Evolutionary conservation across 2,888 invertebrate genomes (phyloP).

Genomic region (Melipona beecheii): DNA sequence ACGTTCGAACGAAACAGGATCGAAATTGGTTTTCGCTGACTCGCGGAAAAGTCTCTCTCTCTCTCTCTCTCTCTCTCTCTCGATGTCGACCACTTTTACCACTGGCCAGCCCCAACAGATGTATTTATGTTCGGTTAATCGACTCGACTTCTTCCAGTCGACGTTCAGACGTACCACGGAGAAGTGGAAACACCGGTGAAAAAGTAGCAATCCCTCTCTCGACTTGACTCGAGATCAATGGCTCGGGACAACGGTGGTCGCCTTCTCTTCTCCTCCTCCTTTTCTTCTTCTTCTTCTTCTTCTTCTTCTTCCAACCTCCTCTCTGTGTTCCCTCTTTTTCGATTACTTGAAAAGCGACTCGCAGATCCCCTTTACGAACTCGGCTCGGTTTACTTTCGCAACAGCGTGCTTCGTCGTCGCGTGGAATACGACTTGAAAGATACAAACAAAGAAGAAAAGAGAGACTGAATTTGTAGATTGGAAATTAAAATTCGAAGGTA

Average conservation of each 20-base stretch:
- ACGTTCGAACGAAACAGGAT: conserved; percentile 45
- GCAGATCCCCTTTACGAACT: conserved; percentile 22
- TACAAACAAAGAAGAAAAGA: too few relatives aligned
- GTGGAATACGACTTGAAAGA: conserved; percentile 6
- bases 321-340: conserved; percentile 43
- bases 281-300: background rate
- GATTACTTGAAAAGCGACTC: conserved; percentile 58
- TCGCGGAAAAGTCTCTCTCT: background rate
- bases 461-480: too few relatives aligned
- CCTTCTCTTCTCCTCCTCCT: conserved; percentile 9
- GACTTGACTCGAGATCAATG: conserved; percentile 54
- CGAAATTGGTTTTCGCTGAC: background rate
- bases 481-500: too few relatives aligned
- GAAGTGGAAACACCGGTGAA: conserved; percentile 59
- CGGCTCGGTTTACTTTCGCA: conserved; percentile 41
- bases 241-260: conserved; percentile 52
- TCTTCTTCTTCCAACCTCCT: conserved; percentile 5
- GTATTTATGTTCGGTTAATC: conserved; percentile 63
- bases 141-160: conserved; percentile 47
- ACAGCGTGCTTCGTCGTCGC: conserved; percentile 41
- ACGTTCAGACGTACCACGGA: conserved; percentile 40
- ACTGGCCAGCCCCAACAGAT: conserved; percentile 38
- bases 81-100: conserved; percentile 46
- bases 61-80: background rate
- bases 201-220: conserved; percentile 47